A percentile compares a stretch with the other conserved stretches of the same genome.
Evolutionary conservation across 2,888 invertebrate species (phyloP).

Genomic region (Chrysomela aeneicollis): DNA sequence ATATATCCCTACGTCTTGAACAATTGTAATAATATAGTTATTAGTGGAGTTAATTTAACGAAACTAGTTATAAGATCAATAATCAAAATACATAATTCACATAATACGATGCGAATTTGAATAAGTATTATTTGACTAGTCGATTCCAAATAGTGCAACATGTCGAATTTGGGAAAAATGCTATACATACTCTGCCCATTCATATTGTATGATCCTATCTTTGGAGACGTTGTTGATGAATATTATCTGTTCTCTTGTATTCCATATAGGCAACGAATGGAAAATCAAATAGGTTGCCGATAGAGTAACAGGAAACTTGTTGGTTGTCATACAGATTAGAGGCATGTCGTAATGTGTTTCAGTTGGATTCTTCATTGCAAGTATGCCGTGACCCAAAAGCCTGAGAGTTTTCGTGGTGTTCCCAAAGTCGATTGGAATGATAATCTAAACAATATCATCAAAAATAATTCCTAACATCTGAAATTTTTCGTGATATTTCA

Average conservation of each 20-base stretch:
- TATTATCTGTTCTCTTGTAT: slow-evolving; percentile 53
- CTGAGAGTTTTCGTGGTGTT: neutral
- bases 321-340: neutral
- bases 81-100: too few species aligned
- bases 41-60: too few species aligned
- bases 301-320: slow-evolving; percentile 45
- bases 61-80: too few species aligned
- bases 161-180: neutral
- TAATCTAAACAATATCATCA: slow-evolving; percentile 2
- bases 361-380: neutral
- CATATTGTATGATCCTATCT: slow-evolving; percentile 55
- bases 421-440: slow-evolving; percentile 9
- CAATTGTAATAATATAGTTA: too few species aligned
- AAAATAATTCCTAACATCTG: too few species aligned
- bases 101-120: too few species aligned
- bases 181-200: slow-evolving; percentile 56
- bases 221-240: slow-evolving; percentile 58
- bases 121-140: too few species aligned
- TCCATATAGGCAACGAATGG: slow-evolving; percentile 54
- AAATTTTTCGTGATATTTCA: too few species aligned
- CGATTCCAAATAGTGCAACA: neutral
- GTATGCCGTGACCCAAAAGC: slow-evolving; percentile 7
- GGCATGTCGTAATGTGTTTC: slow-evolving; percentile 22
- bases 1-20: too few species aligned
- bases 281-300: slow-evolving; percentile 56